A percentile compares a stretch with the other conserved stretches of the same genome.
Evolutionary conservation across 2,888 invertebrate species (phyloP).

Genomic region (Ctena decussata): DNA sequence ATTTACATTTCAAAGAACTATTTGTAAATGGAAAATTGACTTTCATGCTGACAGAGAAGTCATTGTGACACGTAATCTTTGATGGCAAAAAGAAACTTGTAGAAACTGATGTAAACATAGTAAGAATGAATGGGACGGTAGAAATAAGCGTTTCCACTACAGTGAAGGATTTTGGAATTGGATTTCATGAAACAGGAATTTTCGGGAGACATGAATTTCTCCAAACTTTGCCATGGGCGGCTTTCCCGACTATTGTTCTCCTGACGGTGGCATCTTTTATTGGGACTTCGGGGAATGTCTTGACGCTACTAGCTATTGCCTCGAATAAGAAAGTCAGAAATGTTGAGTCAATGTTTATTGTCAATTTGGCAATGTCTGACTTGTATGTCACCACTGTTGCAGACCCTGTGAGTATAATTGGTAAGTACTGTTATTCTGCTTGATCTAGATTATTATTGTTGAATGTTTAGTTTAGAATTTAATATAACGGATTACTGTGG

Average conservation of each 20-base stretch:
- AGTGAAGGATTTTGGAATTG: background rate
- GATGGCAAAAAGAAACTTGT: no score
- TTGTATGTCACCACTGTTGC: constrained; percentile 73
- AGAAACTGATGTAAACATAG: no score
- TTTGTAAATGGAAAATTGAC: no score
- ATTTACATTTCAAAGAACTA: no score
- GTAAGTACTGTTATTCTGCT: constrained; percentile 64
- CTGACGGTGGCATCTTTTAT: constrained; percentile 44
- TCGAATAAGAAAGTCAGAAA: constrained; percentile 47
- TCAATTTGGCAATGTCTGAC: constrained; percentile 77
- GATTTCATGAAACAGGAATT: background rate
- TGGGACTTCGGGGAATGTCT: constrained; percentile 64
- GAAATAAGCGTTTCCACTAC: background rate
- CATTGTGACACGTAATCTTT: no score
- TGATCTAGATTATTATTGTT: no score
- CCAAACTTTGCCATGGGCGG: constrained; percentile 34
- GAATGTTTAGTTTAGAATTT: no score
- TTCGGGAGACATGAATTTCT: constrained; percentile 51
- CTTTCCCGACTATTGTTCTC: constrained; percentile 47
- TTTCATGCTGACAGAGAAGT: no score
- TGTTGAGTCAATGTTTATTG: constrained; percentile 72
- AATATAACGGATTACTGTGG: no score
- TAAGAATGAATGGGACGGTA: background rate
- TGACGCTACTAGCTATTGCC: constrained; percentile 58
- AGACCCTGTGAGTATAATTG: constrained; percentile 75